phyloP scores from a whole-genome alignment of 2,113 vertebrate genomes.

The Oryctolagus cuniculus region DNA sequence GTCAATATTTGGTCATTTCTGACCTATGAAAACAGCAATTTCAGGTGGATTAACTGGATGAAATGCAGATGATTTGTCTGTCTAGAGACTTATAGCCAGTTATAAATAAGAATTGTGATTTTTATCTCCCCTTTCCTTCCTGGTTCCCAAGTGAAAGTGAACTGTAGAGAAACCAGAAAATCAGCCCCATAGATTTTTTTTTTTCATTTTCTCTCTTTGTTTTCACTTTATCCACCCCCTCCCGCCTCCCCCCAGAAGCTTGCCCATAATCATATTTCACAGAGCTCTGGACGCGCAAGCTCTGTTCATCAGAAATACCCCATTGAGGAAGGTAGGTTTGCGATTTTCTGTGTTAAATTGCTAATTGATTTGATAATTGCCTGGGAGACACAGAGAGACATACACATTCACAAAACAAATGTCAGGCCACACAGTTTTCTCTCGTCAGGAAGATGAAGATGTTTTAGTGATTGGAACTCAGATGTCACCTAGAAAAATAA shows the following conservation, averaged over 20 bases:
- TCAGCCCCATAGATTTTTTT: too few relatives aligned
- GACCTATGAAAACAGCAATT: background rate
- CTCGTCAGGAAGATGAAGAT: constrained; percentile 67
- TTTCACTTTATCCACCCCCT: background rate
- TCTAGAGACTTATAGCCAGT: background rate
- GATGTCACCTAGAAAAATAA: constrained; percentile 80
- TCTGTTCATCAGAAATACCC: constrained; percentile 75
- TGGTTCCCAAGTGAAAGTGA: background rate
- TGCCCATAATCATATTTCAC: background rate
- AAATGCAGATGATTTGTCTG: background rate
- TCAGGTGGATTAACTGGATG: background rate
- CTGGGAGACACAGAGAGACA: constrained; percentile 73
- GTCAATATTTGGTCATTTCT: constrained; percentile 1
- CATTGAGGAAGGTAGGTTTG: constrained; percentile 66
- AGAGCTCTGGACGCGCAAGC: background rate
- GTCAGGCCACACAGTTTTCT: constrained; percentile 68
- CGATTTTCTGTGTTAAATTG: constrained; percentile 32
- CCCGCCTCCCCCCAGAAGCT: background rate
- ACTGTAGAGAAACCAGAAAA: background rate
- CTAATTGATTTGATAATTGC: constrained; percentile 79
- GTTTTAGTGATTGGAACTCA: constrained; percentile 53
- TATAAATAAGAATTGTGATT: background rate
- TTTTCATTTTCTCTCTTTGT: background rate
- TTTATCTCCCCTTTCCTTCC: background rate
- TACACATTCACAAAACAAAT: constrained; percentile 50